phyloP scores from a whole-genome alignment of 1,140 invertebrate species.

The Steinernema khuongi region DNA sequence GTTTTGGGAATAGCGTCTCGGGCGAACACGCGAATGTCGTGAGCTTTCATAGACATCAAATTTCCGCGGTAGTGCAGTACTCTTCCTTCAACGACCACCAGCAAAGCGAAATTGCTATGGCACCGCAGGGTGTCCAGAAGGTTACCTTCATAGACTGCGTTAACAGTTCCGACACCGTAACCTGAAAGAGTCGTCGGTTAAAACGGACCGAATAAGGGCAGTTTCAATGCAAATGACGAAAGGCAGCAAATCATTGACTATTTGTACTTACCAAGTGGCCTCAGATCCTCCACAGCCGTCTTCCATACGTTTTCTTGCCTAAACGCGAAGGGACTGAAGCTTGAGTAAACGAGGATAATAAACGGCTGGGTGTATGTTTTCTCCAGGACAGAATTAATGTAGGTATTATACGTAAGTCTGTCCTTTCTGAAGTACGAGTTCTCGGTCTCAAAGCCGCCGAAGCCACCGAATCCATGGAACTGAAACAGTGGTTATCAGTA shows the following conservation, averaged over 20 bases:
- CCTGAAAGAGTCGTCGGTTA: constrained; percentile 38
- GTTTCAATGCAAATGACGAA: not conserved
- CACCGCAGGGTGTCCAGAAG: constrained; percentile 51
- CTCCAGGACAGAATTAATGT: constrained; percentile 45
- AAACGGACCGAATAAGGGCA: constrained; percentile 19
- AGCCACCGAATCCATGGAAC: constrained; percentile 41
- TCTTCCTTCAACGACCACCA: constrained; percentile 51
- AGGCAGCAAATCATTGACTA: constrained; percentile 8
- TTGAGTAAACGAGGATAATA: constrained; percentile 51
- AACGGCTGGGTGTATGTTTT: constrained; percentile 46
- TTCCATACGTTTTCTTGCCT: constrained; percentile 47
- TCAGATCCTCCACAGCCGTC: constrained; percentile 46
- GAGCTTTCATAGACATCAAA: constrained; percentile 28
- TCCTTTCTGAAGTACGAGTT: constrained; percentile 45
- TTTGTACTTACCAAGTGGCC: constrained; percentile 45
- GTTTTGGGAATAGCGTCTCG: constrained; percentile 50
- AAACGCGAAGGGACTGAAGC: constrained; percentile 46
- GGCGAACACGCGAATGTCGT: constrained; percentile 46
- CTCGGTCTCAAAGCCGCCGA: constrained; percentile 37
- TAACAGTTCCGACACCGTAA: constrained; percentile 51
- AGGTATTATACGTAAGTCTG: constrained; percentile 43
- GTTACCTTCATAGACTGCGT: constrained; percentile 47
- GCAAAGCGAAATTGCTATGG: constrained; percentile 40
- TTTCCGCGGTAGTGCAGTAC: constrained; percentile 44
- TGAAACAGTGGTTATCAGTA: constrained; percentile 29